Evolutionary conservation across 2,113 vertebrate genomes (phyloP).

Genomic region (Rhinopithecus roxellana): DNA sequence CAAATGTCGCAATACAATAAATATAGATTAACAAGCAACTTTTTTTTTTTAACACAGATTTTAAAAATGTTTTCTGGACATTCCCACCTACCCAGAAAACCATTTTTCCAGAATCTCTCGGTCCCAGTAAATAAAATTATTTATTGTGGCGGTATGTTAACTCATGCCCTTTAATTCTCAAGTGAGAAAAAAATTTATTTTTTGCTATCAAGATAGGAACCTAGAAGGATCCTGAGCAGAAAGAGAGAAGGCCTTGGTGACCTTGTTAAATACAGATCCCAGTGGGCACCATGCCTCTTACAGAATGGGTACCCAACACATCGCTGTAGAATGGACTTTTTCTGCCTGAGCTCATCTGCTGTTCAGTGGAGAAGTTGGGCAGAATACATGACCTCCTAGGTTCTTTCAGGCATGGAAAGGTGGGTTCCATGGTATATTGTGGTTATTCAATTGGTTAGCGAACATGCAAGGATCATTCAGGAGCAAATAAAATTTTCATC

Average conservation of each 20-base stretch:
- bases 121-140: background rate
- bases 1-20: background rate
- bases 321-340: background rate
- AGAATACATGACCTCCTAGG: background rate
- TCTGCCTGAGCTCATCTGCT: background rate
- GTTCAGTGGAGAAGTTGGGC: background rate
- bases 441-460: background rate
- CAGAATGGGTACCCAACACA: background rate
- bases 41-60: background rate
- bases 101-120: background rate
- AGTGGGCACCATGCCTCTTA: background rate
- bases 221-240: background rate
- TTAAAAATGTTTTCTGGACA: background rate
- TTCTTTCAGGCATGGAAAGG: background rate
- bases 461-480: background rate
- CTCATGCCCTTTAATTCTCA: slow-evolving; percentile 16
- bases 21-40: background rate
- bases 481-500: background rate
- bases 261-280: background rate
- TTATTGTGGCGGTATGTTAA: background rate
- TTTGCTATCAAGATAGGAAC: background rate
- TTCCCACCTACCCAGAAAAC: background rate
- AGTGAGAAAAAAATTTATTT: background rate
- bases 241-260: background rate
- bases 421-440: background rate